Evolutionary conservation across 2,113 vertebrate species (phyloP).

Genomic region (Urocynchramus pylzowi): DNA sequence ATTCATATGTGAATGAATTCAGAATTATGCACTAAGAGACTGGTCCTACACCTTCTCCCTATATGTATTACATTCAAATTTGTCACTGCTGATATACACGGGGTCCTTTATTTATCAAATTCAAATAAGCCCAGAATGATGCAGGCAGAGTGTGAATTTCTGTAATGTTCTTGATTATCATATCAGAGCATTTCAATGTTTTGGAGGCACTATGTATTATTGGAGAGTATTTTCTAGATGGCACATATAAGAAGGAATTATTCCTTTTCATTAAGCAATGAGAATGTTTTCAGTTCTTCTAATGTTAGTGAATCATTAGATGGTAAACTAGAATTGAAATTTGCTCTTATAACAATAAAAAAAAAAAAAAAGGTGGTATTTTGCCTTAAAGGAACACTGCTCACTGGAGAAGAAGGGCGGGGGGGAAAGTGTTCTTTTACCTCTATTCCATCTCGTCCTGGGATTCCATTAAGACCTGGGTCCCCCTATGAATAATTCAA

Average conservation of each 20-base stretch:
- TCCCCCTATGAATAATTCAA: constrained; percentile 77
- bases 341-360: not conserved
- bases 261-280: not conserved
- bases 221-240: not conserved
- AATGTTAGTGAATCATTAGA: not conserved
- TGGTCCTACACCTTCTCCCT: not conserved
- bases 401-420: not conserved
- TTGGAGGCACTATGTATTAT: not conserved
- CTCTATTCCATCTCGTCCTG: constrained; percentile 82
- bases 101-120: not conserved
- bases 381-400: not conserved
- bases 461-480: constrained; percentile 80
- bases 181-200: not conserved
- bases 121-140: not conserved
- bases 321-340: not conserved
- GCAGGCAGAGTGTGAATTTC: not conserved
- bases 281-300: not conserved
- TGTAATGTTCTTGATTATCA: not conserved
- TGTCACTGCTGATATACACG: not conserved
- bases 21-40: not conserved
- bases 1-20: not conserved
- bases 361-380: not conserved
- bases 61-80: not conserved
- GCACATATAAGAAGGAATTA: not conserved
- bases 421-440: constrained; percentile 58